These are phyloP conservation scores for Eucidaris tribuloides DNA, from an alignment of 35 echinoderm and acorn worm species.

Conservation along the genomic window DNA sequence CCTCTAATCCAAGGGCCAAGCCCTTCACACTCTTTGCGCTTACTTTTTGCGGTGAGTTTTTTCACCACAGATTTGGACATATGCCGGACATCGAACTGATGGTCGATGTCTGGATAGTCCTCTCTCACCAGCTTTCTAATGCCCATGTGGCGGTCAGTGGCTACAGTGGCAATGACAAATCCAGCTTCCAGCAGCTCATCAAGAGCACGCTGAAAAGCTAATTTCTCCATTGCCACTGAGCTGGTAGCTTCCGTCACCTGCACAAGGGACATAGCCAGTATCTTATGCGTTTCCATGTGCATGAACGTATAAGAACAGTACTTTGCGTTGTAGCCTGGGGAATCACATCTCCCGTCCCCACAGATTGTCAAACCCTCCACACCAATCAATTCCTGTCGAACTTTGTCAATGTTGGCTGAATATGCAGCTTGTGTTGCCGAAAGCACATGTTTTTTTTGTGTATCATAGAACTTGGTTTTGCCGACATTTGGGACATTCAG, in stretches of 20 bases:
- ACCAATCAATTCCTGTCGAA: neutral
- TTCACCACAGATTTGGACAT: slow-evolving; percentile 35
- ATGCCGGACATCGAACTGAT: slow-evolving; percentile 60
- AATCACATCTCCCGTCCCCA: slow-evolving; percentile 61
- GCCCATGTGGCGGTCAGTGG: slow-evolving; percentile 17
- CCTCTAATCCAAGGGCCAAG: slow-evolving; percentile 35
- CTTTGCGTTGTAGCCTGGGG: slow-evolving; percentile 66
- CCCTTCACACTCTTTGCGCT: slow-evolving; percentile 43
- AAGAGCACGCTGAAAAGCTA: slow-evolving; percentile 20
- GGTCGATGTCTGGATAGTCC: slow-evolving; percentile 31
- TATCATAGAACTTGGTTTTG: neutral
- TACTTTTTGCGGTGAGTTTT: slow-evolving; percentile 29
- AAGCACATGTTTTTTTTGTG: neutral
- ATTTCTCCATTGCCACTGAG: slow-evolving; percentile 57
- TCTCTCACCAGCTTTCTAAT: slow-evolving; percentile 15
- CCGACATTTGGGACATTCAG: neutral
- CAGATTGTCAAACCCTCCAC: neutral
- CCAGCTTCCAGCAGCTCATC: neutral
- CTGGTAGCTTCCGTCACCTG: slow-evolving; percentile 52
- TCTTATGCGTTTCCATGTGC: slow-evolving; percentile 18
- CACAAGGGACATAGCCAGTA: slow-evolving; percentile 38
- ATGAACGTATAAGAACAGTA: slow-evolving; percentile 56
- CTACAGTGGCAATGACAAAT: neutral
- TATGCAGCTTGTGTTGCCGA: neutral
- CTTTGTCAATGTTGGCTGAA: neutral